Percentiles rank a stretch among this genome's conserved stretches.
These are phyloP conservation scores for Hydra vulgaris DNA, from an alignment of 30 jellyfish, hydroid and myxozoan species.

Conservation along the genomic window DNA sequence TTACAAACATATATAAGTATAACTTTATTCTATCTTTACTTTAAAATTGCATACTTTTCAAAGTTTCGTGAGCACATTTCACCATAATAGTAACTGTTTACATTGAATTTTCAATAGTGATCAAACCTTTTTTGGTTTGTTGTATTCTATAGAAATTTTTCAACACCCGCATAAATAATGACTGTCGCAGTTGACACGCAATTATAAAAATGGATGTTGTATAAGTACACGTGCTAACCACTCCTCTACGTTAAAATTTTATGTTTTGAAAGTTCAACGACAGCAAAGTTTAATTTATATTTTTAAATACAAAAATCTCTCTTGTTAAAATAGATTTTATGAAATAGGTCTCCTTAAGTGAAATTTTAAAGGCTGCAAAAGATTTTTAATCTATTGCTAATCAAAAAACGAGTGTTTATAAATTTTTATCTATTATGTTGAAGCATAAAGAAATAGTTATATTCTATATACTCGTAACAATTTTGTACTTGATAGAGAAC, in stretches of 20 bases:
- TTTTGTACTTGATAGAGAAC: background rate
- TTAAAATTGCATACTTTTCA: no score
- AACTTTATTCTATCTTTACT: no score
- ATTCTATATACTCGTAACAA: background rate
- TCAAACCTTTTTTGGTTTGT: no score
- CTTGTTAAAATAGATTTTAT: background rate
- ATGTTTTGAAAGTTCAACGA: background rate
- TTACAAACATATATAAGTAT: no score
- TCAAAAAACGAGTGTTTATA: background rate
- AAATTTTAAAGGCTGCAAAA: background rate
- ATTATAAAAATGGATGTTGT: no score
- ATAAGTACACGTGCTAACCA: background rate
- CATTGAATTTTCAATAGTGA: no score
- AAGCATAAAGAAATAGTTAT: background rate
- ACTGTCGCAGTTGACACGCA: background rate
- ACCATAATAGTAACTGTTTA: no score
- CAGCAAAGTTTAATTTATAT: background rate
- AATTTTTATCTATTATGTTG: no score
- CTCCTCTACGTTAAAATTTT: background rate
- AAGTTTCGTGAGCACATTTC: no score
- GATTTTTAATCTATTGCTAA: background rate
- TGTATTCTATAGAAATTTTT: no score
- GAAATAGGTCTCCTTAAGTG: background rate
- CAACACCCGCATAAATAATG: no score
- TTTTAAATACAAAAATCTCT: background rate